Evolutionary conservation across 2,797 vertebrate species (phyloP).

Genomic region (Distichodus sexfasciatus): DNA sequence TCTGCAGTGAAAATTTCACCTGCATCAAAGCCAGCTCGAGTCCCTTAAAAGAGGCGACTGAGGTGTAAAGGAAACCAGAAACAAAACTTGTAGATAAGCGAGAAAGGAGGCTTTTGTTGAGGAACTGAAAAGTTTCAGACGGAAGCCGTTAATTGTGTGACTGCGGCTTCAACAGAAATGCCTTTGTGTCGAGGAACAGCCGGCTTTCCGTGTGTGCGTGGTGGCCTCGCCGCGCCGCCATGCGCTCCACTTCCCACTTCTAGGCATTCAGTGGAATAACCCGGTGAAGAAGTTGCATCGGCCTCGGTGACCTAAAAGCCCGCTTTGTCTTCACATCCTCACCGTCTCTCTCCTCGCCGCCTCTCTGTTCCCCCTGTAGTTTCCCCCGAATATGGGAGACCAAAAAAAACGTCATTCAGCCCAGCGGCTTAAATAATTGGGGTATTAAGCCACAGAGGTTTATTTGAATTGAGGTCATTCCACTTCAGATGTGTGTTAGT

Average conservation of each 20-base stretch:
- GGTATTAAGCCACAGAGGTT: conserved; percentile 18
- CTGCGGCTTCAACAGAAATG: conserved; percentile 50
- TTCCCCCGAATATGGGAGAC: conserved; percentile 10
- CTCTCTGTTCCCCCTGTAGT: conserved; percentile 48
- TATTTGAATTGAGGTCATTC: background rate
- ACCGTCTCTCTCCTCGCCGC: conserved; percentile 47
- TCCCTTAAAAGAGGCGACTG: conserved; percentile 28
- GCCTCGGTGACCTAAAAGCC: conserved; percentile 46
- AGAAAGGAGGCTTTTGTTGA: conserved; percentile 11
- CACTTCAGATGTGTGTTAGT: background rate
- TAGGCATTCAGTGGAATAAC: conserved; percentile 22
- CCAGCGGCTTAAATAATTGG: background rate
- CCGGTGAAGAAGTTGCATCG: conserved; percentile 52
- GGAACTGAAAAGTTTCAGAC: conserved; percentile 45
- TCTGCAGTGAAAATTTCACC: background rate
- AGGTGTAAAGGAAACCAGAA: conserved; percentile 2
- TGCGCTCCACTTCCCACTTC: conserved; percentile 35
- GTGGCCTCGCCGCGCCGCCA: conserved; percentile 39
- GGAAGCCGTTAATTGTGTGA: conserved; percentile 34
- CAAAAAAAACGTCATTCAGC: conserved; percentile 24
- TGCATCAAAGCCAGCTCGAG: background rate
- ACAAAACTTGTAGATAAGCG: background rate
- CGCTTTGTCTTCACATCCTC: conserved; percentile 58
- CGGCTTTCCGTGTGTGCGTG: conserved; percentile 10
- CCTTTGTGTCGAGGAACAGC: conserved; percentile 68